phyloP scores from a whole-genome alignment of 2,888 invertebrate genomes.

The Drosophila anomalata region DNA sequence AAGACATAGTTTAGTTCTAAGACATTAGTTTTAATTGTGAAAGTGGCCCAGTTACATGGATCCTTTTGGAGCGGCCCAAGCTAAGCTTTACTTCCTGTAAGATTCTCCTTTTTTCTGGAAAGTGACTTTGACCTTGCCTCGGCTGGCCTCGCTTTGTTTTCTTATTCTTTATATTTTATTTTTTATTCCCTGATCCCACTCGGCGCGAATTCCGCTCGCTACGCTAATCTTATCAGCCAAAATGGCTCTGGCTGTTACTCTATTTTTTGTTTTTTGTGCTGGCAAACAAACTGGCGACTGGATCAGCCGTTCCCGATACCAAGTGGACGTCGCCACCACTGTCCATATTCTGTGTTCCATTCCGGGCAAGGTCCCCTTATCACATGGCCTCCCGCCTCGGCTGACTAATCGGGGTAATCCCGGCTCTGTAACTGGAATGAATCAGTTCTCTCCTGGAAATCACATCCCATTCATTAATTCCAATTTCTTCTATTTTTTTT shows the following conservation, averaged over 20 bases:
- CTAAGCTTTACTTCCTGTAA: background rate
- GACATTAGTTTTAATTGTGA: background rate
- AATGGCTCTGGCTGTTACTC: conserved; percentile 21
- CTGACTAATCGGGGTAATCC: conserved; percentile 2
- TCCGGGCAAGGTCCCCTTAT: conserved; percentile 19
- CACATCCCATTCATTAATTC: background rate
- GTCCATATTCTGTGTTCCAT: too few relatives aligned
- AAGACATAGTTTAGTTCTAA: too few relatives aligned
- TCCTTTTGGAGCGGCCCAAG: background rate
- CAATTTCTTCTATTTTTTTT: conserved; percentile 30
- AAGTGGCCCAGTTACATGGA: background rate
- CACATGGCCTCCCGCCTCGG: conserved; percentile 6
- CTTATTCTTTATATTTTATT: background rate
- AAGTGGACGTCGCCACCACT: conserved; percentile 6
- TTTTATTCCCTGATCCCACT: background rate
- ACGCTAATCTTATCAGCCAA: conserved; percentile 53
- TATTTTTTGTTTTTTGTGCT: conserved; percentile 15
- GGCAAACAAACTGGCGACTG: conserved; percentile 29
- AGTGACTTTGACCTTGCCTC: conserved; percentile 19
- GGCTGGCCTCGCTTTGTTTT: conserved; percentile 8
- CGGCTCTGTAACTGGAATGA: conserved; percentile 7
- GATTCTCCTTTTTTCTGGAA: background rate
- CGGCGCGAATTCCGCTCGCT: conserved; percentile 8
- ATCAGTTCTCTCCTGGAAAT: conserved; percentile 1
- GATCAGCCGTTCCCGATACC: conserved; percentile 12